phyloP scores from a whole-genome alignment of 2,113 vertebrate species.

The Leiothrix lutea region DNA sequence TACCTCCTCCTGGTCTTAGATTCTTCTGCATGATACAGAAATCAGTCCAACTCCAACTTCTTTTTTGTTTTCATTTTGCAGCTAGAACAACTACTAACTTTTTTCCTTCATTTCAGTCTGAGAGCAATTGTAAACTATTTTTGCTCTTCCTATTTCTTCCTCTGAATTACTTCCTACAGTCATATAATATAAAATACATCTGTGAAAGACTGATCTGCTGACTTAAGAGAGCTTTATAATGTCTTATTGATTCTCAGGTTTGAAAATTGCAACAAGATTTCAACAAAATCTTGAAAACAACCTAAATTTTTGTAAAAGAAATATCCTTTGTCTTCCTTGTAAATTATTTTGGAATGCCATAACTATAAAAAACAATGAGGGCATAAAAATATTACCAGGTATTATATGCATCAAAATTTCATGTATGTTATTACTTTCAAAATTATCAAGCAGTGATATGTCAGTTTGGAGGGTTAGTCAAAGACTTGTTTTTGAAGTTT shows the following conservation, averaged over 20 bases:
- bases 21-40: background rate
- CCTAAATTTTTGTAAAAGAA: background rate
- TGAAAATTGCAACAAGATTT: background rate
- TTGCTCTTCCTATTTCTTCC: background rate
- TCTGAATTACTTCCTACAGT: background rate
- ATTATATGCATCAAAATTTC: background rate
- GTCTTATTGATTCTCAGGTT: background rate
- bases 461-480: background rate
- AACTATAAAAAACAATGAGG: background rate
- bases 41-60: background rate
- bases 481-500: background rate
- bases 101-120: background rate
- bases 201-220: background rate
- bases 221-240: background rate
- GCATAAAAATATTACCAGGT: background rate
- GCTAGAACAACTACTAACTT: background rate
- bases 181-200: background rate
- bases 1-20: background rate
- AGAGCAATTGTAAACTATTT: background rate
- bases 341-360: background rate
- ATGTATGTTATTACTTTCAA: background rate
- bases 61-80: background rate
- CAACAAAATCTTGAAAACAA: background rate
- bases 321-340: background rate
- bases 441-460: rapidly evolving